Conservation (phyloP, 2,888 invertebrate species). For the Agonopterix arenella region DNA sequence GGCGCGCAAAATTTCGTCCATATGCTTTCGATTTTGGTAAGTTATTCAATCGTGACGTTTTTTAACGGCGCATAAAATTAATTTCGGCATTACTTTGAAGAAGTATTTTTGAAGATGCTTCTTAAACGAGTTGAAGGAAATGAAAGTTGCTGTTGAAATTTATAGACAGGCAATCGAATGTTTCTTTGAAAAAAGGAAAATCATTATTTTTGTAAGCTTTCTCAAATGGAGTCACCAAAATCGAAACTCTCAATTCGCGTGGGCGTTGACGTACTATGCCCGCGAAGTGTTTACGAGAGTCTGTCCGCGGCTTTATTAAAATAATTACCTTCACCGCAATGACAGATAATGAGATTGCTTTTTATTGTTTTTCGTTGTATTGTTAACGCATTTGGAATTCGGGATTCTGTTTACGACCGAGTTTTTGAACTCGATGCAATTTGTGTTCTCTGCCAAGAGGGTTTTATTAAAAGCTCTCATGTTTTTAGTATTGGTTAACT, state of each 20-base stretch:
- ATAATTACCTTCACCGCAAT: constrained; percentile 39
- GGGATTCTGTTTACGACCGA: constrained; percentile 4
- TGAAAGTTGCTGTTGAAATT: too few relatives aligned
- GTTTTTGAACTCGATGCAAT: too few relatives aligned
- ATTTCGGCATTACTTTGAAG: too few relatives aligned
- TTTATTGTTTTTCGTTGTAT: constrained; percentile 24
- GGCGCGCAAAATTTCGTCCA: constrained; percentile 21
- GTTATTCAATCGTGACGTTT: background rate
- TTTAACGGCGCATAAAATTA: too few relatives aligned
- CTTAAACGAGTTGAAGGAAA: too few relatives aligned
- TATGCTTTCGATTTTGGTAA: constrained; percentile 11
- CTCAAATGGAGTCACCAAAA: constrained; percentile 24
- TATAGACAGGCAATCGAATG: too few relatives aligned
- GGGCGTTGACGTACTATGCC: constrained; percentile 33
- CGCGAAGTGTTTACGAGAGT: constrained; percentile 41
- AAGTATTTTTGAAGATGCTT: too few relatives aligned
- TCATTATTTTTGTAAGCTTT: background rate
- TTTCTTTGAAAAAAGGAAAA: too few relatives aligned
- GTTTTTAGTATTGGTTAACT: too few relatives aligned
- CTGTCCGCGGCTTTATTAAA: constrained; percentile 43
- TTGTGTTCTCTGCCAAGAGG: background rate
- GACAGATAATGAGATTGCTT: constrained; percentile 31
- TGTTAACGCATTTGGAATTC: constrained; percentile 13
- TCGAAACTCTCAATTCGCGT: constrained; percentile 31
- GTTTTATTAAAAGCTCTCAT: too few relatives aligned